phyloP scores from a whole-genome alignment of 2,888 invertebrate species.

The Alsophila aescularia region DNA sequence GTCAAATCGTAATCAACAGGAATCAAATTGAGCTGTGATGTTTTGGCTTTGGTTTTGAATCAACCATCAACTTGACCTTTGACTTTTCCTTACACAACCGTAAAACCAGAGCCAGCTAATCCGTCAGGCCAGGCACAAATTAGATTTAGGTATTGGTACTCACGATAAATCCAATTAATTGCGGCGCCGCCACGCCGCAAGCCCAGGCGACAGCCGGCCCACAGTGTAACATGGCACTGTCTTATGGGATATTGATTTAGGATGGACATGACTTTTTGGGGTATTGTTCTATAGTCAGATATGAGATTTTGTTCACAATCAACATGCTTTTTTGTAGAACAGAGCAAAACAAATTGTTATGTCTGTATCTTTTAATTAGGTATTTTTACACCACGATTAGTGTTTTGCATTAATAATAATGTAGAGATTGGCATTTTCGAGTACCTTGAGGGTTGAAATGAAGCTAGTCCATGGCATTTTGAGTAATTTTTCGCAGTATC shows the following conservation, averaged over 20 bases:
- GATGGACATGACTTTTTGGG: background rate
- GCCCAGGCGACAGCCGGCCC: background rate
- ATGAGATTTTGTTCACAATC: too few species aligned
- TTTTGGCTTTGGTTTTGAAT: background rate
- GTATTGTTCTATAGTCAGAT: background rate
- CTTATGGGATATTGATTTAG: slow-evolving; percentile 14
- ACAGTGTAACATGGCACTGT: slow-evolving; percentile 5
- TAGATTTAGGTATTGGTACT: slow-evolving; percentile 28
- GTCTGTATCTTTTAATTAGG: too few species aligned
- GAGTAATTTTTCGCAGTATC: too few species aligned
- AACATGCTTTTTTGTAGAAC: too few species aligned
- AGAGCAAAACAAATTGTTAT: too few species aligned
- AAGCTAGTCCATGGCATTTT: too few species aligned
- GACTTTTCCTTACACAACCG: slow-evolving; percentile 6
- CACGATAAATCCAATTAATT: slow-evolving; percentile 37
- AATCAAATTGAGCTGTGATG: too few species aligned
- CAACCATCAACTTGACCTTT: slow-evolving; percentile 10
- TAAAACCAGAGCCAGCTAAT: slow-evolving; percentile 7
- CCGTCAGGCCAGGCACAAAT: slow-evolving; percentile 27
- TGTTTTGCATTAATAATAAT: too few species aligned
- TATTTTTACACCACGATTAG: too few species aligned
- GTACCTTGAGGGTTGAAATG: too few species aligned
- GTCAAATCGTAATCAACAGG: too few species aligned
- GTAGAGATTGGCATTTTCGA: too few species aligned
- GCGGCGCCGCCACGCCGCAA: background rate